A percentile compares a stretch with the other conserved stretches of the same genome.
phyloP scores from a whole-genome alignment of 2,113 vertebrate species.

The Symphodus melops region DNA sequence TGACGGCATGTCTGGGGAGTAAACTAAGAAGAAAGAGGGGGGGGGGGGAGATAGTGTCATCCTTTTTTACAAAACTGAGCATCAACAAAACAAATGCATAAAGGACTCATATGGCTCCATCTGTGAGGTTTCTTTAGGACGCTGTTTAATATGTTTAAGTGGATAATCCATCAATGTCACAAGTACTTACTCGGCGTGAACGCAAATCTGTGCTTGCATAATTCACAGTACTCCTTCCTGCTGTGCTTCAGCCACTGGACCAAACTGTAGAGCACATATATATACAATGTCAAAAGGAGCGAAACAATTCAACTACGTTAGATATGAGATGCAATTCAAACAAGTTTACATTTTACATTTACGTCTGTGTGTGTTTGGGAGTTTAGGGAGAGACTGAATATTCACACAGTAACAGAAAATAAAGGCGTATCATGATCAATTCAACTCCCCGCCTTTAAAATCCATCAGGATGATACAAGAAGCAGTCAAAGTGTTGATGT shows the following conservation, averaged over 20 bases:
- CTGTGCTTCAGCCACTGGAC: slow-evolving; percentile 99
- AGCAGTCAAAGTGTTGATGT: too few species aligned
- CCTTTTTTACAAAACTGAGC: not conserved
- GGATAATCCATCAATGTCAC: slow-evolving; percentile 8
- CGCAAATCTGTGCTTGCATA: slow-evolving; percentile 99
- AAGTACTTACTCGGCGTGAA: slow-evolving; percentile 98
- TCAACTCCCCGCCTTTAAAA: too few species aligned
- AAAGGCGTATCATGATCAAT: too few species aligned
- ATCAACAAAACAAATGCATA: not conserved
- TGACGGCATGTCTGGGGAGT: slow-evolving; percentile 99
- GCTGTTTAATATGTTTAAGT: slow-evolving; percentile 14
- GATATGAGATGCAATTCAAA: not conserved
- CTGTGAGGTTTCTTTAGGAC: not conserved
- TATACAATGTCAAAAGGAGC: slow-evolving; percentile 11
- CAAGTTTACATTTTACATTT: too few species aligned
- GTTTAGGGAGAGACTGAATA: too few species aligned
- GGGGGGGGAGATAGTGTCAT: not conserved
- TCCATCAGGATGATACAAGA: too few species aligned
- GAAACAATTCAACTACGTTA: not conserved
- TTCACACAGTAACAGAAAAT: too few species aligned
- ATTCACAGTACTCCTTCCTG: slow-evolving; percentile 99
- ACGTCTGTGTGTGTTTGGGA: too few species aligned
- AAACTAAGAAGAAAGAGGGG: slow-evolving; percentile 81
- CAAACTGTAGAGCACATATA: slow-evolving; percentile 87
- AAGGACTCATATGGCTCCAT: not conserved